A percentile compares a stretch with the other conserved stretches of the same genome.
phyloP scores from a whole-genome alignment of 1,140 invertebrate species.

The Cotesia glomerata region DNA sequence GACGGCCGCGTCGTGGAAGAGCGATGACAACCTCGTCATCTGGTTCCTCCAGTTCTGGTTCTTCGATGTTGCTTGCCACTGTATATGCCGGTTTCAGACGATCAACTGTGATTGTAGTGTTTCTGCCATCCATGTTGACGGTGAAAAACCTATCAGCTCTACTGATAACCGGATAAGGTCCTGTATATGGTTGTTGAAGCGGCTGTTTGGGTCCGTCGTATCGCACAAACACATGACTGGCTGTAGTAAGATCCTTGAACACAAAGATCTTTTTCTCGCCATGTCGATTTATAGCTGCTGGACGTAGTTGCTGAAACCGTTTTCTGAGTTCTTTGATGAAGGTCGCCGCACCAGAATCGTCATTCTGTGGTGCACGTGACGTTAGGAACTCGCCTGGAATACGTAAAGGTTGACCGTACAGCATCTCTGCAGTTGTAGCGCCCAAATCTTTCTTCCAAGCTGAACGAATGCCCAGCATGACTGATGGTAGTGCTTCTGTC shows the following conservation, averaged over 20 bases:
- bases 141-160: slow-evolving; percentile 1
- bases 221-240: slow-evolving; percentile 49
- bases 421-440: slow-evolving; percentile 35
- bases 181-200: slow-evolving; percentile 41
- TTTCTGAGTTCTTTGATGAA: slow-evolving; percentile 28
- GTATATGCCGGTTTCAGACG: slow-evolving; percentile 25
- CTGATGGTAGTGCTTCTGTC: slow-evolving; percentile 45
- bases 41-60: not conserved
- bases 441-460: slow-evolving; percentile 29
- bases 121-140: not conserved
- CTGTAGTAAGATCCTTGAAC: slow-evolving; percentile 36
- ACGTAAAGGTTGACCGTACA: slow-evolving; percentile 34
- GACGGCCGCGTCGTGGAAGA: not conserved
- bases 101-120: slow-evolving; percentile 18
- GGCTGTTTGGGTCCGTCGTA: slow-evolving; percentile 44
- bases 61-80: not conserved
- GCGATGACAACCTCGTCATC: not conserved
- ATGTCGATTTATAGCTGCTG: no score
- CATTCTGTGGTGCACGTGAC: not conserved
- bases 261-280: slow-evolving; percentile 35
- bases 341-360: not conserved
- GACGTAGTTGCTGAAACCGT: slow-evolving; percentile 19
- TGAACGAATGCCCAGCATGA: slow-evolving; percentile 47
- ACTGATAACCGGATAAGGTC: slow-evolving; percentile 12
- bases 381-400: slow-evolving; percentile 37